Percentiles rank a stretch among this genome's conserved stretches.
Evolutionary conservation across 2,113 vertebrate genomes (phyloP).

Genomic region (Pseudopipra pipra): DNA sequence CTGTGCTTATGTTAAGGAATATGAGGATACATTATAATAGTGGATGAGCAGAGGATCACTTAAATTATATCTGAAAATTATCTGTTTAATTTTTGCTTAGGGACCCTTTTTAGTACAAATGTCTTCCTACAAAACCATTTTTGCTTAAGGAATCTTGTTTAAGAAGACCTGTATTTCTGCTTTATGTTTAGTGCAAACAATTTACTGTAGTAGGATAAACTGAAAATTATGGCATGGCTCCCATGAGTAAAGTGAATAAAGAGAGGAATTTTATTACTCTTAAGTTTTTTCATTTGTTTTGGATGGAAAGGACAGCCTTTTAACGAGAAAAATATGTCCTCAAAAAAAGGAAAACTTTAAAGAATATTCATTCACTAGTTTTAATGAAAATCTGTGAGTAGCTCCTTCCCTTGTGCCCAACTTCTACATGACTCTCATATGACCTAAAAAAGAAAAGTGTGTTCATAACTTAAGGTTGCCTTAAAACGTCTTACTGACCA

Average conservation of each 20-base stretch:
- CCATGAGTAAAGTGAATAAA: background rate
- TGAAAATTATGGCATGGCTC: background rate
- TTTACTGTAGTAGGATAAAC: background rate
- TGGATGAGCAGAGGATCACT: background rate
- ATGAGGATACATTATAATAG: background rate
- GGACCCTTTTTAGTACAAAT: background rate
- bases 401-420: background rate
- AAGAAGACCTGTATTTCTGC: background rate
- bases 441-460: background rate
- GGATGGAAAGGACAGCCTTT: background rate
- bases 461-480: background rate
- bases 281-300: background rate
- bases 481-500: background rate
- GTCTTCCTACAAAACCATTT: background rate
- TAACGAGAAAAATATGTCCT: background rate
- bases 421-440: background rate
- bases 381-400: background rate
- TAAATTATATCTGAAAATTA: background rate
- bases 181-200: background rate
- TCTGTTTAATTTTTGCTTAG: background rate
- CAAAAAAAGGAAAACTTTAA: background rate
- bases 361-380: background rate
- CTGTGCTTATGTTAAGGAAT: background rate
- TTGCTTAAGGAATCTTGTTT: background rate
- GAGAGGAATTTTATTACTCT: background rate